Evolutionary conservation across 2,113 vertebrate species (phyloP).

Genomic region (Elephas maximus): DNA sequence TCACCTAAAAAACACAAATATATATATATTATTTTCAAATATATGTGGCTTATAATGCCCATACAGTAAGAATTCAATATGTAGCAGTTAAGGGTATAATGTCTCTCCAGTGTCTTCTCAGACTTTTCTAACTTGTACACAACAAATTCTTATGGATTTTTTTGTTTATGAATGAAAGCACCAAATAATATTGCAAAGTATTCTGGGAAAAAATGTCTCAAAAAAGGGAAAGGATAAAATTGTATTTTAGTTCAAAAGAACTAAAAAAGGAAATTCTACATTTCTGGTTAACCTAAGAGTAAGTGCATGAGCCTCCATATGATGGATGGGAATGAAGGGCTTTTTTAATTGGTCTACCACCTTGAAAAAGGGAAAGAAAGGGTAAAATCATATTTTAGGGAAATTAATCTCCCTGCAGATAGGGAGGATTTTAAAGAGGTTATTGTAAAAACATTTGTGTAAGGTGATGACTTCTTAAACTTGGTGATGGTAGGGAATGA

Average conservation of each 20-base stretch:
- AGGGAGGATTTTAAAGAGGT: conserved; percentile 23
- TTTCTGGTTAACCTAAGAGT: conserved; percentile 92
- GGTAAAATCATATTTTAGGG: conserved; percentile 12
- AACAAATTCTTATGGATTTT: background rate
- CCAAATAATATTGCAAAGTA: conserved; percentile 38
- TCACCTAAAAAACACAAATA: too few species aligned
- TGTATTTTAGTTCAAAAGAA: conserved; percentile 88
- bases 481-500: background rate
- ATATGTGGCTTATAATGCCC: background rate
- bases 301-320: conserved; percentile 97
- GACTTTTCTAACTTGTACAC: conserved; percentile 18
- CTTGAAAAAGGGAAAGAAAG: too few species aligned
- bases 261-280: conserved; percentile 95
- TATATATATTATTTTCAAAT: background rate
- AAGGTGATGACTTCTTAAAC: conserved; percentile 30
- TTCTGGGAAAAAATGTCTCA: background rate
- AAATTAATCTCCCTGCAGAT: conserved; percentile 7
- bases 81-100: background rate
- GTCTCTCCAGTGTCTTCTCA: background rate
- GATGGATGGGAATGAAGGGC: conserved; percentile 97
- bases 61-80: background rate
- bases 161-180: conserved; percentile 27
- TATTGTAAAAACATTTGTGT: background rate
- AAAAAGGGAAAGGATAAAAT: background rate
- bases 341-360: conserved; percentile 91